Evolutionary conservation across 2,888 invertebrate species (phyloP).

Genomic region (Calliopum simillimum): DNA sequence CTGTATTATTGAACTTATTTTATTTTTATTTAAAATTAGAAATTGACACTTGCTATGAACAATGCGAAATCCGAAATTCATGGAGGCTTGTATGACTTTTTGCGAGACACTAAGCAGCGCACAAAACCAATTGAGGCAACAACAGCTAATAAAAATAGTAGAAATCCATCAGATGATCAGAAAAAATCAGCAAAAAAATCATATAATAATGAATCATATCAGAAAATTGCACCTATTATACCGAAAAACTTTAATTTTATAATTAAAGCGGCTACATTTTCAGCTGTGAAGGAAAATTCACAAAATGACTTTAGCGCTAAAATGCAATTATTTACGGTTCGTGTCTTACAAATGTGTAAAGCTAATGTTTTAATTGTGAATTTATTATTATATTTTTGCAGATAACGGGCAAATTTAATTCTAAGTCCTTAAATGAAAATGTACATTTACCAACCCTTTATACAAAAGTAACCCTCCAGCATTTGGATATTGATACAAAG

Average conservation of each 20-base stretch:
- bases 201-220: constrained; percentile 70
- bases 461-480: constrained; percentile 74
- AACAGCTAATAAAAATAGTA: constrained; percentile 11
- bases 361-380: neutral
- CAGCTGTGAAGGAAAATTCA: constrained; percentile 76
- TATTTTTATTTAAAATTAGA: constrained; percentile 61
- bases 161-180: neutral
- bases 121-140: constrained; percentile 47
- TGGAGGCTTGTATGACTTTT: constrained; percentile 69
- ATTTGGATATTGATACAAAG: constrained; percentile 73
- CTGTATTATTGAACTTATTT: constrained; percentile 12
- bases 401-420: constrained; percentile 73
- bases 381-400: constrained; percentile 49
- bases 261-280: constrained; percentile 78
- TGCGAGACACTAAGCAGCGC: constrained; percentile 66
- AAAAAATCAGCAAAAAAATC: constrained; percentile 34
- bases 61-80: constrained; percentile 69
- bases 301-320: constrained; percentile 79
- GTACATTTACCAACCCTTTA: constrained; percentile 71
- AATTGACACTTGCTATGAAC: constrained; percentile 67
- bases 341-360: constrained; percentile 8
- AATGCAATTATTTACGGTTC: constrained; percentile 74
- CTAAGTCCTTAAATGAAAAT: constrained; percentile 64
- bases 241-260: constrained; percentile 84
- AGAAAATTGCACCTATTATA: constrained; percentile 80